Evolutionary conservation across 2,888 invertebrate species (phyloP), one percentile per base, ranked within the genome.

Genomic region (Elysia crispata): DNA sequence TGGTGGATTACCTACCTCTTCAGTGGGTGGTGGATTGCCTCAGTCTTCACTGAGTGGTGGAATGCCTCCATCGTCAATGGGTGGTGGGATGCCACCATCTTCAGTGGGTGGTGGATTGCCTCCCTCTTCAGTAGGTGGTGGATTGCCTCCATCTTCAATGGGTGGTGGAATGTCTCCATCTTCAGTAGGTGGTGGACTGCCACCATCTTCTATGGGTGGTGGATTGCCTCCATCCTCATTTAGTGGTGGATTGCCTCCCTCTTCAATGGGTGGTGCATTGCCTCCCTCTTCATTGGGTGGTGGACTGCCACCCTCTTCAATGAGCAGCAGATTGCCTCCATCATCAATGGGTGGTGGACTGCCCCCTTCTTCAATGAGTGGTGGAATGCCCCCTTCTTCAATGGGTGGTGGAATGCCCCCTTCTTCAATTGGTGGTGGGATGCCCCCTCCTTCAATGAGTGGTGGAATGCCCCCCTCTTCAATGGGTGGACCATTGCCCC

Each of bases 71-170:
- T 74, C 79, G 18, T 64, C 80, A n/a, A 33, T 70, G 30, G 76
- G 76, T 13, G 83, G 81, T 79, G 83, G 76, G 20, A 77, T 79
- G 18, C 81, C 80, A 15, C 83, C 83, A 25, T 76, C 80, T n/a
- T 67, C 81, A n/a, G 33, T 66, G 33, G 67, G 62, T n/a, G 83
- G 81, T 79, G 83, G 75, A n/a, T 76, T 80, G 18, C 82, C 80
- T n/a, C 64, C 79, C 13, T 70, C 62, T 20, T 78, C 77, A 62
- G 81, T 79, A 77, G 78, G 80, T 18, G 77, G 57, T 31, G 64
- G 54, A 15, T 69, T 69, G 20, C 54, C 54, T 33, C 62, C 33
- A 25, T 74, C 73, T 23, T 54, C 73, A 73, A 54, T 13, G 13
- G 30, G 73, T 73, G 62, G 70, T 70, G 70, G 76, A 77, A 82